Evolutionary conservation across 2,113 vertebrate species (phyloP).

Genomic region (Dendropsophus ebraccatus): DNA sequence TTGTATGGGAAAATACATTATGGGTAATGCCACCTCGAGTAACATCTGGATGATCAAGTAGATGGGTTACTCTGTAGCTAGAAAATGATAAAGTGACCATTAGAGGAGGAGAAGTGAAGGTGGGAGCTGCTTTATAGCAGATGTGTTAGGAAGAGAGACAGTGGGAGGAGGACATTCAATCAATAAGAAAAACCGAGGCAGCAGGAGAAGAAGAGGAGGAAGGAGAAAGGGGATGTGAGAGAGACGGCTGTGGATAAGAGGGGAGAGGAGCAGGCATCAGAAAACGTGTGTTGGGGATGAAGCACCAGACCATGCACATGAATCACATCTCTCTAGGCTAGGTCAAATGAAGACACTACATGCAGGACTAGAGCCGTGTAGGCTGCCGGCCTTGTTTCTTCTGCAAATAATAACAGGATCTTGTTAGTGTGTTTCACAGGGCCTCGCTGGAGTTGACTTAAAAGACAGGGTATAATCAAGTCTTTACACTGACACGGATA

Average conservation of each 20-base stretch:
- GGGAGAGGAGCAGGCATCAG: neutral
- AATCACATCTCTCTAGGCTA: neutral
- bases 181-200: neutral
- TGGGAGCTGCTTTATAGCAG: neutral
- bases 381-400: neutral
- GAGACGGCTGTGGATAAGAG: neutral
- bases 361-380: neutral
- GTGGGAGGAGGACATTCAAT: constrained; percentile 3
- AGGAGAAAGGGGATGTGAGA: neutral
- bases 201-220: neutral
- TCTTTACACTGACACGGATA: neutral
- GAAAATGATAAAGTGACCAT: neutral
- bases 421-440: neutral
- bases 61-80: neutral
- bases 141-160: neutral
- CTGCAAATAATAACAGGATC: constrained; percentile 12
- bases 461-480: constrained; percentile 43
- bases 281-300: neutral
- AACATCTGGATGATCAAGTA: neutral
- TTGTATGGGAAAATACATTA: neutral
- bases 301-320: neutral
- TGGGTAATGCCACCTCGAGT: neutral
- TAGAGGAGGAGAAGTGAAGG: neutral
- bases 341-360: neutral
- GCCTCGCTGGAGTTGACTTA: constrained; percentile 23